These are phyloP conservation scores for Solen grandis DNA, from an alignment of 1,140 invertebrate genomes.

Conservation along the genomic window DNA sequence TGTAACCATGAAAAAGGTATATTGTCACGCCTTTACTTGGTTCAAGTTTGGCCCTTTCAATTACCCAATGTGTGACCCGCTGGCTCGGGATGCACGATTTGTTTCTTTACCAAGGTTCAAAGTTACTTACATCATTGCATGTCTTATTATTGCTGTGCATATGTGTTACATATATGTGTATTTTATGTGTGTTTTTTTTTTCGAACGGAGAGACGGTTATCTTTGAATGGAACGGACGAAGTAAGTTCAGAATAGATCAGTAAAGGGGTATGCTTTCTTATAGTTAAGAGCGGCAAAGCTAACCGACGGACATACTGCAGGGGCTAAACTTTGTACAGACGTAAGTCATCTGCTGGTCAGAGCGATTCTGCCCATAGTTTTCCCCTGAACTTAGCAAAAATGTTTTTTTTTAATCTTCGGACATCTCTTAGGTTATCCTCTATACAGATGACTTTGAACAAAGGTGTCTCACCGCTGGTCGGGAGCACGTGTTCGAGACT, in stretches of 20 bases:
- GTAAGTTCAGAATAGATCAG: not conserved
- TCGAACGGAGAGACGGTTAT: slow-evolving; percentile 3
- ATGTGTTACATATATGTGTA: slow-evolving; percentile 9
- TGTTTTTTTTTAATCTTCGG: not conserved
- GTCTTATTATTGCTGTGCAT: not conserved
- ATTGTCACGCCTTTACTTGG: not conserved
- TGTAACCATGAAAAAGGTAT: not conserved
- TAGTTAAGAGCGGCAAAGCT: too few relatives aligned
- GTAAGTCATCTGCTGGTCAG: too few relatives aligned
- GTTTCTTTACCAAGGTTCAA: slow-evolving; percentile 26
- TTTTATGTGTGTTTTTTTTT: slow-evolving; percentile 23
- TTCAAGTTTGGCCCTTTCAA: slow-evolving; percentile 47
- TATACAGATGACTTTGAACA: not conserved
- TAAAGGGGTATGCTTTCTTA: not conserved
- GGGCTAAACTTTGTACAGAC: too few relatives aligned
- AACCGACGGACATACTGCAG: too few relatives aligned
- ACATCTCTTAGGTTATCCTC: not conserved
- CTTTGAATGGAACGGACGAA: not conserved
- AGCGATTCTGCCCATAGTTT: too few relatives aligned
- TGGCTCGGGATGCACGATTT: slow-evolving; percentile 42
- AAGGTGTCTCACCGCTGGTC: not conserved
- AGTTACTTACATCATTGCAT: not conserved
- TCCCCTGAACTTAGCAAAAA: too few relatives aligned
- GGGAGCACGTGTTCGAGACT: not conserved
- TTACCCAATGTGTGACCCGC: slow-evolving; percentile 53